These are phyloP conservation scores for Pleuronectes platessa DNA, from an alignment of 2,113 vertebrate species.

Conservation along the genomic window DNA sequence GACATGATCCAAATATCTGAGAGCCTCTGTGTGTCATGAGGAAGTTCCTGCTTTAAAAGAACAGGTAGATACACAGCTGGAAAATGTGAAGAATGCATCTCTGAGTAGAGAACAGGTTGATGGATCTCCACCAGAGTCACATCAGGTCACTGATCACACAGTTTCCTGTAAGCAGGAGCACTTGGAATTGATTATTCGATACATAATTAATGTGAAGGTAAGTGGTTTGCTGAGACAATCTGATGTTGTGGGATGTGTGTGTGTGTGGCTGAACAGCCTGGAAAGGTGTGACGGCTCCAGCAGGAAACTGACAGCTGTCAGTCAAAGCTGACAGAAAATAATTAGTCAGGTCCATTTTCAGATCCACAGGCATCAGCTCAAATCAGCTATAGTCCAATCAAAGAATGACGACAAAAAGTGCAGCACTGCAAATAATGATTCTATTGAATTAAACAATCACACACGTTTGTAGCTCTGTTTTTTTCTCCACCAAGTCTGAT, in stretches of 20 bases:
- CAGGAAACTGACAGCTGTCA: conserved; percentile 38
- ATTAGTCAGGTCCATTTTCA: not conserved
- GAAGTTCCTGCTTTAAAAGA: conserved; percentile 28
- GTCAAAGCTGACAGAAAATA: conserved; percentile 20
- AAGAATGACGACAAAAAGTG: no score
- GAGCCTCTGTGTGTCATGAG: not conserved
- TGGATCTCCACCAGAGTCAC: not conserved
- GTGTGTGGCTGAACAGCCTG: conserved; percentile 11
- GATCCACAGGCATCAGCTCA: not conserved
- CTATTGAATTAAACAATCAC: not conserved
- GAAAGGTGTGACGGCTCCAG: conserved; percentile 12
- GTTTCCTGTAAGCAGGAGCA: conserved; percentile 58
- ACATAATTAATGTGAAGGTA: conserved; percentile 64
- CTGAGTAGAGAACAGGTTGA: not conserved
- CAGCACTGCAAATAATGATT: no score
- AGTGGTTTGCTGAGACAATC: conserved; percentile 45
- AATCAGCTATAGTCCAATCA: not conserved
- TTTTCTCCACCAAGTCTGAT: not conserved
- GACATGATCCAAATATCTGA: not conserved
- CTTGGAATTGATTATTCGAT: conserved; percentile 53
- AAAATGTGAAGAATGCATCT: conserved; percentile 55
- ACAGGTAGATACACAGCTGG: not conserved
- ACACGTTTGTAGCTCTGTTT: not conserved
- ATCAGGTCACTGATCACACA: conserved; percentile 35
- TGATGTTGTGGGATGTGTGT: conserved; percentile 31